phyloP scores from a whole-genome alignment of 1,140 invertebrate species.

The Dendrolimus punctatus region DNA sequence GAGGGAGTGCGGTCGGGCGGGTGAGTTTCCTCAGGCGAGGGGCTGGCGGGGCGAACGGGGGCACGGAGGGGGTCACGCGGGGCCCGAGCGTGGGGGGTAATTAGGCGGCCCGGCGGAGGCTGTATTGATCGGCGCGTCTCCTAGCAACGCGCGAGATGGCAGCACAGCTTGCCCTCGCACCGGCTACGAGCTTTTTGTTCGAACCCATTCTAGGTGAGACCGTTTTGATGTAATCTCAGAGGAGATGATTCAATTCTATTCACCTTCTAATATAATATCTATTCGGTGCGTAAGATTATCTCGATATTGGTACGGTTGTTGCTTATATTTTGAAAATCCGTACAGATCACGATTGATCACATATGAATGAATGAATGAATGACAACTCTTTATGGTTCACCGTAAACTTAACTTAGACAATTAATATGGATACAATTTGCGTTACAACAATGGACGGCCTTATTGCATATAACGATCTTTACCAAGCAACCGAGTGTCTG shows the following conservation, averaged over 20 bases:
- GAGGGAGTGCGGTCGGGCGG: conserved; percentile 38
- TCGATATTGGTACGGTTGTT: conserved; percentile 27
- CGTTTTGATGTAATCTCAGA: conserved; percentile 58
- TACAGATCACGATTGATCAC: not conserved
- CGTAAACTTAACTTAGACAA: too few species aligned
- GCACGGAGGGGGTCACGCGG: conserved; percentile 11
- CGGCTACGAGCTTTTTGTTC: conserved; percentile 54
- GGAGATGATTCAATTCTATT: conserved; percentile 57
- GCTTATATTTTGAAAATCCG: conserved; percentile 6
- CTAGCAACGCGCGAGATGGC: conserved; percentile 68
- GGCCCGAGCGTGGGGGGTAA: conserved; percentile 35
- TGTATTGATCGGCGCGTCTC: conserved; percentile 66
- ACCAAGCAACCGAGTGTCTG: too few species aligned
- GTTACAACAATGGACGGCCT: too few species aligned
- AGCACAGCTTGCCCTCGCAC: conserved; percentile 49
- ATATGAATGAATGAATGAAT: too few species aligned
- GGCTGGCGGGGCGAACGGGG: conserved; percentile 19
- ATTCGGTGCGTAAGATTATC: conserved; percentile 30
- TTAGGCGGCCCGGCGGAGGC: conserved; percentile 69
- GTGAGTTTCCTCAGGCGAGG: conserved; percentile 26
- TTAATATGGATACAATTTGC: too few species aligned
- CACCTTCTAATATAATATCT: conserved; percentile 15
- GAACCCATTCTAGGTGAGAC: conserved; percentile 53
- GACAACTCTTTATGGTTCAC: too few species aligned
- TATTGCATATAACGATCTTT: too few species aligned